phyloP scores from a whole-genome alignment of 1,140 invertebrate species.

The Danaus melanippus region DNA sequence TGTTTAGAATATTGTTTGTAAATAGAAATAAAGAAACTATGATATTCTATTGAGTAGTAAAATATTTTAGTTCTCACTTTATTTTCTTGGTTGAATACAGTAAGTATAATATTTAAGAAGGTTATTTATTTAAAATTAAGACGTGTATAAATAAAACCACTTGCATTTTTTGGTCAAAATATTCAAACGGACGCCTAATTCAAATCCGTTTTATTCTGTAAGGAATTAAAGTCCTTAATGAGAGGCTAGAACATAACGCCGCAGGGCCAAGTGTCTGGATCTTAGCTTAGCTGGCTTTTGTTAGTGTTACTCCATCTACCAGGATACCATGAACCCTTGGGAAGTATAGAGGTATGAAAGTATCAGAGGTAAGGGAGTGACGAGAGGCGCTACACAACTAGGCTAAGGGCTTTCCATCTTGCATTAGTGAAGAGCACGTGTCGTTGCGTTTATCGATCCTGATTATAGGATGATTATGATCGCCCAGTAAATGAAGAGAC shows the following conservation, averaged over 20 bases:
- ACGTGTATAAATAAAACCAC: too few species aligned
- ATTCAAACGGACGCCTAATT: not conserved
- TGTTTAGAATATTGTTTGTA: too few species aligned
- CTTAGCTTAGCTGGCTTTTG: conserved; percentile 20
- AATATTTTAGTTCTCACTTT: too few species aligned
- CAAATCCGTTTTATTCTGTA: conserved; percentile 16
- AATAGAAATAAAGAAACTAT: too few species aligned
- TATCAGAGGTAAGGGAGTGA: conserved; percentile 31
- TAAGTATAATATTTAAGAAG: too few species aligned
- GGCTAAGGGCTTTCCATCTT: conserved; percentile 54
- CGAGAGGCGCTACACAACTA: conserved; percentile 44
- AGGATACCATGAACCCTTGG: conserved; percentile 25
- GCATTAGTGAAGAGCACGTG: conserved; percentile 28
- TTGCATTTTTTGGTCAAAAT: too few species aligned
- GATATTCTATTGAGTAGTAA: too few species aligned
- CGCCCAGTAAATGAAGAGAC: too few species aligned
- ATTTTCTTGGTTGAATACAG: too few species aligned
- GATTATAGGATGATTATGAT: conserved; percentile 4
- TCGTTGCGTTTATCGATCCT: conserved; percentile 28
- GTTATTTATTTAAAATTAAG: too few species aligned
- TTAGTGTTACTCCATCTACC: conserved; percentile 14
- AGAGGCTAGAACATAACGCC: conserved; percentile 23
- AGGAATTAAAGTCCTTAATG: conserved; percentile 27
- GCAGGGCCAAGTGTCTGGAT: conserved; percentile 15
- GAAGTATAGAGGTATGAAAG: conserved; percentile 27